These are phyloP conservation scores for Chironomus riparius DNA, from an alignment of 2,888 invertebrate genomes.

Conservation along the genomic window DNA sequence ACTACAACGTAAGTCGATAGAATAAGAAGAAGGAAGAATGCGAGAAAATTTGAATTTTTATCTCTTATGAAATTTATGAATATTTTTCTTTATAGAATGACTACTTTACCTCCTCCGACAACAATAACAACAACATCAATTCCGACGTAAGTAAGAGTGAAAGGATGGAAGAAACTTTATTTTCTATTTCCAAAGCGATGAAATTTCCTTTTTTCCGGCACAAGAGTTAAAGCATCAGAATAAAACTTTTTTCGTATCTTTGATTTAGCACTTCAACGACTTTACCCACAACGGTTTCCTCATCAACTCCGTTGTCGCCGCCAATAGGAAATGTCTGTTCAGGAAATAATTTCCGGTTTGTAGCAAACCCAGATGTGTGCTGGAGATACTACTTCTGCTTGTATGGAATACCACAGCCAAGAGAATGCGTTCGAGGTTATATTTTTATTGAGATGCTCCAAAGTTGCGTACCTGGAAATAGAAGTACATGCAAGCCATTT, in stretches of 20 bases:
- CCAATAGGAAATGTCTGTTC: not conserved
- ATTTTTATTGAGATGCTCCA: not conserved
- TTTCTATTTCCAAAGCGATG: too few species aligned
- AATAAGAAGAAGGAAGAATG: not conserved
- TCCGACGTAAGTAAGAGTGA: too few species aligned
- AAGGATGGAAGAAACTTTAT: not conserved
- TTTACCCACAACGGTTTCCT: not conserved
- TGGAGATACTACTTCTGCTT: not conserved
- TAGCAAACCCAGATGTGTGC: not conserved
- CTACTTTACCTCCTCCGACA: not conserved
- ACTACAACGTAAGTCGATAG: not conserved
- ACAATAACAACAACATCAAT: not conserved
- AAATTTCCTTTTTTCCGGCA: not conserved
- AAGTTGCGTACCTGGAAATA: not conserved
- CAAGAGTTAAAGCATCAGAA: too few species aligned
- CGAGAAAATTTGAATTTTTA: not conserved
- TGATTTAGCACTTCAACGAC: not conserved
- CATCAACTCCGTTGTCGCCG: not conserved
- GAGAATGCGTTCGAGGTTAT: not conserved
- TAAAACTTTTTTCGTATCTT: not conserved
- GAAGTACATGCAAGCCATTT: not conserved
- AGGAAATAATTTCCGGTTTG: constrained; percentile 2
- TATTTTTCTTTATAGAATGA: not conserved
- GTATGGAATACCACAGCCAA: not conserved
- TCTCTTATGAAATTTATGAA: not conserved